Evolutionary conservation across 1,140 invertebrate genomes (phyloP), one percentile per base, ranked within the genome.

Genomic region (Camponotus vicinus): DNA sequence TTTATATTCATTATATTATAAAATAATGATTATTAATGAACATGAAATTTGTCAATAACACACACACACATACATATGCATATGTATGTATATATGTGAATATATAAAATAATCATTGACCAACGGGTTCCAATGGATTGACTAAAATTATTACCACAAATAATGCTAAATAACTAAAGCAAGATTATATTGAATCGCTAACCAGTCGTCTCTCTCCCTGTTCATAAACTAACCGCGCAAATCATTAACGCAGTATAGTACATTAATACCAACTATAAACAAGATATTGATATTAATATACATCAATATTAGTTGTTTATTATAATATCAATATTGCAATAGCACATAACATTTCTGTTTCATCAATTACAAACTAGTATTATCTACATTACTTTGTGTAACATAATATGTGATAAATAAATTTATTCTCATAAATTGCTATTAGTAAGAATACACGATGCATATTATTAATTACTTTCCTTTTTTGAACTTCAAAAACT

Each of bases 201-300:
- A 45, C 45, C 18, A 66, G 42, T 78, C 59, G 64, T 78, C 9
- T 45, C 9, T 45, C 8, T 27, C 15, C 4, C n/a, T 21, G n/a
- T 5, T 63, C 40, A 34, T 32, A 64, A 77, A 3, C 42, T 78
- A 11, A 34, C 27, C n/a, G 42, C 32, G 11, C 3, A 67, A 78
- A 66, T 21, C 5, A 66, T 77, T 77, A 78, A 45, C 5, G 15
- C 18, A 0, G 21, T 77, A 78, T 34, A 18, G 49, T 4, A 15
- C 49, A 32, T 66, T 66, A 57, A 45, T n/a, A 59, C 64, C 15
- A 64, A 64, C 18, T 64, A 78, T 66, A 37, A 78, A 67, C 32
- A 78, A 42, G 37, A 78, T 78, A 78, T 66, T 78, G 32, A 66
- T 78, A 78, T 49, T 77, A 40, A 63, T 34, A 76, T n/a, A 61